Base-by-base conservation (phyloP, 2,888 invertebrate genomes). In the Melolontha melolontha region DNA sequence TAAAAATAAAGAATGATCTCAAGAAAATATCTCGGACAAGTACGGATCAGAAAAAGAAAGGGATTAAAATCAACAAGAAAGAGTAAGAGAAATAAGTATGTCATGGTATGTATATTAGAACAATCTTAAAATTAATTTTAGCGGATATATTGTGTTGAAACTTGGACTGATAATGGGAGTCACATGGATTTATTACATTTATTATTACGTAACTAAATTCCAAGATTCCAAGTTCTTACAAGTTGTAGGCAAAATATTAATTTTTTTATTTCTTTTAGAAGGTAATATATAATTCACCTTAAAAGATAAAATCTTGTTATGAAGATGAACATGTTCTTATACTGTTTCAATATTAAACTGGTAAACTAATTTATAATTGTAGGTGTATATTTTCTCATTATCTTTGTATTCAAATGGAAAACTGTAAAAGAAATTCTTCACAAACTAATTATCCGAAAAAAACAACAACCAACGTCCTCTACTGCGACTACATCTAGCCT, bases 131-230 rank as follows among this genome's bases (percentile, higher is more conserved):
- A n/a, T n/a, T n/a, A n/a, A n/a, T n/a, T n/a, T n/a, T n/a, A n/a
- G n/a, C n/a, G n/a, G n/a, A n/a, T n/a, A n/a, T n/a, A n/a, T n/a
- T n/a, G n/a, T n/a, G n/a, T n/a, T n/a, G n/a, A n/a, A n/a, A n/a
- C n/a, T n/a, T n/a, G n/a, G n/a, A n/a, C n/a, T n/a, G n/a, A n/a
- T n/a, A n/a, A n/a, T n/a, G n/a, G n/a, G n/a, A n/a, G n/a, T 39
- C 27, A 59, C 57, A 2, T 59, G 57, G 57, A 22, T 44, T 29
- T 55, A 55, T n/a, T 55, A 55, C 5, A 55, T 55, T 2, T 55
- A 55, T 22, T 40, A 55, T 22, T 55, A 59, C 11, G 6, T 59
- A 6, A 44, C 10, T 29, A 22, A 44, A 22, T 59, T 59, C 27
- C 1, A 44, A 16, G 1, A 42, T 44, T 10, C 14, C n/a, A 7